Conservation (phyloP, 2,888 invertebrate genomes). For the Macaria notata region DNA sequence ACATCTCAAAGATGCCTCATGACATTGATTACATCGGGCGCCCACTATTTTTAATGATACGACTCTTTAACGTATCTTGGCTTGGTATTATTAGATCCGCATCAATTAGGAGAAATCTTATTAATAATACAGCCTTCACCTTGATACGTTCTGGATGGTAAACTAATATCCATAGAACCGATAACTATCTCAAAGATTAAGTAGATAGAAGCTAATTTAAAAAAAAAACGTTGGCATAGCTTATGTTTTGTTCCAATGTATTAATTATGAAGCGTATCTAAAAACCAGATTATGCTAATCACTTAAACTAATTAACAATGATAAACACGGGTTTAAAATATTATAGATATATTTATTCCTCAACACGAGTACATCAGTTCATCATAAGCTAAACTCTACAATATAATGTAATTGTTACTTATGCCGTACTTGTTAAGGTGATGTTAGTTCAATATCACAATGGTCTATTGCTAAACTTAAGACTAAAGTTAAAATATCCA, state of each 20-base stretch:
- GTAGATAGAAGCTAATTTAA: too few species aligned
- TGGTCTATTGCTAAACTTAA: conserved; percentile 37
- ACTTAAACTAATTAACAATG: too few species aligned
- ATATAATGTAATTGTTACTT: conserved; percentile 20
- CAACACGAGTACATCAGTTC: conserved; percentile 29
- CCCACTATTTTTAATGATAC: conserved; percentile 35
- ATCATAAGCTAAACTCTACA: conserved; percentile 24
- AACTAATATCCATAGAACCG: conserved; percentile 4
- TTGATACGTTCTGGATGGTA: conserved; percentile 10
- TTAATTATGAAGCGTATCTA: too few species aligned
- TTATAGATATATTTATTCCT: conserved; percentile 14
- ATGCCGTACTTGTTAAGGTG: conserved; percentile 20
- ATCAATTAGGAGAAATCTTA: conserved; percentile 21
- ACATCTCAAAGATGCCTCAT: conserved; percentile 56
- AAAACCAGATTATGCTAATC: too few species aligned
- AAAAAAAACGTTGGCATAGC: too few species aligned
- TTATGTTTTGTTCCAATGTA: too few species aligned
- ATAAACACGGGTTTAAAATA: background rate
- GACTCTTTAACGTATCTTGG: conserved; percentile 27
- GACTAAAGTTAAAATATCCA: conserved; percentile 46
- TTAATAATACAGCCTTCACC: conserved; percentile 16
- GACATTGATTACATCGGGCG: conserved; percentile 45
- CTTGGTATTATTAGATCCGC: conserved; percentile 18
- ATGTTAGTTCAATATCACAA: conserved; percentile 23
- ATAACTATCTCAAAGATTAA: too few species aligned